A percentile compares a stretch with the other conserved stretches of the same genome.
phyloP scores from a whole-genome alignment of 2,797 vertebrate genomes.

The Xiphorhynchus erythropygius region DNA sequence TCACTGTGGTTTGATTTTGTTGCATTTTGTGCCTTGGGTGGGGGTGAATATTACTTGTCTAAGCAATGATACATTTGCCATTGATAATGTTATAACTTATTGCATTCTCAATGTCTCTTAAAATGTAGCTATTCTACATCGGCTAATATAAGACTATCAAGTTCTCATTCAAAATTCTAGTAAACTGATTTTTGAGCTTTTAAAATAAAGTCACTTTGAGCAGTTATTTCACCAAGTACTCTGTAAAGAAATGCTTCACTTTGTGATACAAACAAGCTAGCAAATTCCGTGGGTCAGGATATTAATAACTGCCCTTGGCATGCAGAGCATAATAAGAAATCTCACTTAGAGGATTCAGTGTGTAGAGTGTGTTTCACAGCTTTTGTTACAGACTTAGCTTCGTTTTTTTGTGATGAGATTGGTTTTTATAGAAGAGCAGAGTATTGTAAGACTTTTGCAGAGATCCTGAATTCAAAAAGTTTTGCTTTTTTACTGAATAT shows the following conservation, averaged over 20 bases:
- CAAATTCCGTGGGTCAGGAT: background rate
- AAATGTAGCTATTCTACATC: background rate
- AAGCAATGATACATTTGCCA: background rate
- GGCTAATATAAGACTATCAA: background rate
- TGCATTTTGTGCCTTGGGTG: background rate
- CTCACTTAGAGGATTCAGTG: background rate
- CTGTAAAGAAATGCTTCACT: background rate
- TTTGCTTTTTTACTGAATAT: background rate
- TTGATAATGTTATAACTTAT: background rate
- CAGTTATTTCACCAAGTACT: background rate
- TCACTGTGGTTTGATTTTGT: background rate
- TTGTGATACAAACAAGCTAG: background rate
- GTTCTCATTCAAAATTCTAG: background rate
- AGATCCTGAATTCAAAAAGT: background rate
- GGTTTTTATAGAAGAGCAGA: background rate
- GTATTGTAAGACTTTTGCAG: background rate
- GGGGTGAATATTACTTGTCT: background rate
- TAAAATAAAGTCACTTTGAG: constrained; percentile 24
- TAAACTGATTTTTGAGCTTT: background rate
- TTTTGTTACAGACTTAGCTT: background rate
- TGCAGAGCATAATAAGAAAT: background rate
- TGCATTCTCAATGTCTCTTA: background rate
- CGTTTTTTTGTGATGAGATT: background rate
- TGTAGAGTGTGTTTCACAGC: background rate
- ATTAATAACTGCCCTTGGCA: background rate